A percentile compares a stretch with the other conserved stretches of the same genome.
Conservation (phyloP, 2,797 vertebrate species). For the Gadopsis marmoratus region DNA sequence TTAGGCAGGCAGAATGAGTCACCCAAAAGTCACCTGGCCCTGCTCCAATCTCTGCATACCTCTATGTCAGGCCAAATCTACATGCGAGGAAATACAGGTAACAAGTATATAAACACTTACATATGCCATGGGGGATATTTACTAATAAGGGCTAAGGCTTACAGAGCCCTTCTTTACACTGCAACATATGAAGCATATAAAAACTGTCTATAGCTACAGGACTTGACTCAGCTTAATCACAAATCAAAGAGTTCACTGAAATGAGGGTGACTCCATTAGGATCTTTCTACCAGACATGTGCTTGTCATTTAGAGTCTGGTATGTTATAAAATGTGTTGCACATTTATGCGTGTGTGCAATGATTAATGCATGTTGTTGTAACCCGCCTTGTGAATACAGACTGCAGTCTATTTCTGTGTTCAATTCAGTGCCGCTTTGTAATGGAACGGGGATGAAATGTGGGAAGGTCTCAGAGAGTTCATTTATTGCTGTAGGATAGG, state of each 20-base stretch:
- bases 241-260: constrained; percentile 66
- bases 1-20: constrained; percentile 54
- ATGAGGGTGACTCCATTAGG: constrained; percentile 62
- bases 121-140: constrained; percentile 5
- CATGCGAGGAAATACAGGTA: constrained; percentile 40
- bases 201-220: constrained; percentile 25
- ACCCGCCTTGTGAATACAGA: constrained; percentile 71
- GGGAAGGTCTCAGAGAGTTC: constrained; percentile 63
- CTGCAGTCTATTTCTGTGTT: constrained; percentile 69
- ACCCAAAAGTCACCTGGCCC: constrained; percentile 57
- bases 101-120: constrained; percentile 7
- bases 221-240: constrained; percentile 38
- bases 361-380: constrained; percentile 81
- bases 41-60: constrained; percentile 58
- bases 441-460: constrained; percentile 53
- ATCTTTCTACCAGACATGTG: constrained; percentile 72
- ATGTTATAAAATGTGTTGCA: constrained; percentile 79
- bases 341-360: constrained; percentile 71
- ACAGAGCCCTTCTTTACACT: constrained; percentile 15
- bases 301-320: constrained; percentile 77
- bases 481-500: constrained; percentile 42
- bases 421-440: constrained; percentile 56
- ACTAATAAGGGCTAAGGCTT: constrained; percentile 18
- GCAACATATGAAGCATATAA: constrained; percentile 8
- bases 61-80: constrained; percentile 52